Conservation (phyloP, 2,113 vertebrate genomes). For the Alosa alosa region DNA sequence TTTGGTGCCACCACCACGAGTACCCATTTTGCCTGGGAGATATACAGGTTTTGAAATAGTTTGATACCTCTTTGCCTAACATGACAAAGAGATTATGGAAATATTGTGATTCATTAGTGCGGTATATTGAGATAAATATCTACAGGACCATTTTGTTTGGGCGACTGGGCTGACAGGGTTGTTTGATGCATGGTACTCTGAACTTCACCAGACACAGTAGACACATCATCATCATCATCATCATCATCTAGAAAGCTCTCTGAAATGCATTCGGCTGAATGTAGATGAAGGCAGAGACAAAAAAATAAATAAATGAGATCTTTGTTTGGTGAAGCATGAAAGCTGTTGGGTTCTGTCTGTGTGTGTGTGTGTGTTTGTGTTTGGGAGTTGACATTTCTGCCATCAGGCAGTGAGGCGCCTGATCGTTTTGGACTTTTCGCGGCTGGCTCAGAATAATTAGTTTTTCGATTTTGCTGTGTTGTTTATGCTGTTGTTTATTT, state of each 20-base stretch:
- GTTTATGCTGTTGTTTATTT: conserved; percentile 15
- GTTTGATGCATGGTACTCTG: neutral
- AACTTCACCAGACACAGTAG: neutral
- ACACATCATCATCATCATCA: neutral
- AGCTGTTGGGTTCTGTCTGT: neutral
- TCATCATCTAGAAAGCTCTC: neutral
- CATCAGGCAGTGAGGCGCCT: neutral
- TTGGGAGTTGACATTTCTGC: conserved; percentile 1
- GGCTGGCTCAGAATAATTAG: neutral
- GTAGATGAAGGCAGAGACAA: neutral
- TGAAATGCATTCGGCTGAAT: neutral
- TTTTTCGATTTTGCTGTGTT: neutral
- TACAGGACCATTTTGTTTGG: neutral
- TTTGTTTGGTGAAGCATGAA: neutral
- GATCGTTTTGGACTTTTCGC: neutral
- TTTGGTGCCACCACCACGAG: neutral
- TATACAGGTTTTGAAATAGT: neutral
- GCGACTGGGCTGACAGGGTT: neutral
- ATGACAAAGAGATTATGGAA: neutral
- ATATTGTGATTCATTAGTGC: neutral
- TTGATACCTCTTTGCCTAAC: neutral
- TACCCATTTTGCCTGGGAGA: neutral
- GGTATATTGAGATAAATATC: neutral
- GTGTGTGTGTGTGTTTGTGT: neutral
- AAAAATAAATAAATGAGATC: neutral